Evolutionary conservation across 1,140 invertebrate species (phyloP).

Genomic region (Lineus longissimus): DNA sequence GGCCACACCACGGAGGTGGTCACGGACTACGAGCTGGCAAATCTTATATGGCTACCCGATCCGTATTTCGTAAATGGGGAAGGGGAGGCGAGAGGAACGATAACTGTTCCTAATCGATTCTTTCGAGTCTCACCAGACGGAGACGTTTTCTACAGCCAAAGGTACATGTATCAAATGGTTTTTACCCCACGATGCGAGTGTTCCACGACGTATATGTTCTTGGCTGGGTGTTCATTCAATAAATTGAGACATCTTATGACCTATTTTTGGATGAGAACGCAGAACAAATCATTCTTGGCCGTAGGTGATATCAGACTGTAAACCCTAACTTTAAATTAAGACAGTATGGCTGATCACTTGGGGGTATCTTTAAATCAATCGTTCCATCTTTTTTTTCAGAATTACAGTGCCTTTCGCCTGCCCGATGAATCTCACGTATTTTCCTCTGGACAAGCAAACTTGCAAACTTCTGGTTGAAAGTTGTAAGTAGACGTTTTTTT

Average conservation of each 20-base stretch:
- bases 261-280: conserved; percentile 25
- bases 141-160: conserved; percentile 52
- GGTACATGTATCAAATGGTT: conserved; percentile 42
- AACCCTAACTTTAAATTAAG: too few species aligned
- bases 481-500: conserved; percentile 69
- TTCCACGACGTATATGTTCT: not conserved
- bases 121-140: conserved; percentile 48
- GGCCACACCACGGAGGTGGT: conserved; percentile 22
- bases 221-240: not conserved
- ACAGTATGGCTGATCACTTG: too few species aligned
- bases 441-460: conserved; percentile 90
- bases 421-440: conserved; percentile 93
- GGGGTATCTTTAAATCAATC: too few species aligned
- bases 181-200: not conserved
- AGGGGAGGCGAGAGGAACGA: conserved; percentile 50
- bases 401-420: conserved; percentile 58
- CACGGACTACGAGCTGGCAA: conserved; percentile 33
- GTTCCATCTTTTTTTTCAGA: too few species aligned
- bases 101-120: conserved; percentile 55
- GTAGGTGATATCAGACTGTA: too few species aligned
- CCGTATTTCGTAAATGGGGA: conserved; percentile 56
- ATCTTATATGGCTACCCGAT: conserved; percentile 53
- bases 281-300: too few species aligned
- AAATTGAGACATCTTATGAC: not conserved
- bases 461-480: conserved; percentile 89